Conservation (phyloP, 2,797 vertebrate species). For the Scyliorhinus canicula region DNA sequence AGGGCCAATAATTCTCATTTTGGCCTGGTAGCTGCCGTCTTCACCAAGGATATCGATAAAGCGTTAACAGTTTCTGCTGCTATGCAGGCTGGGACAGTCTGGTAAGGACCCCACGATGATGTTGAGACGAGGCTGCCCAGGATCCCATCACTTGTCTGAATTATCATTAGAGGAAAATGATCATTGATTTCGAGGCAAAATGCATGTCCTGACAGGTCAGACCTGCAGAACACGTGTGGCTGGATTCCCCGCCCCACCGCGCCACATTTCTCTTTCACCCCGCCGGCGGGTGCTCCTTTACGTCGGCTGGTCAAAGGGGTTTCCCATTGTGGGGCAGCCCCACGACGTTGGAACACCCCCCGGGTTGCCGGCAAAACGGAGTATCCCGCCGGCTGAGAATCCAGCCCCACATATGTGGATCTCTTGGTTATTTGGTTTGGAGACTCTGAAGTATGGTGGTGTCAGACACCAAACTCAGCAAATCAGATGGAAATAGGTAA, state of each 20-base stretch:
- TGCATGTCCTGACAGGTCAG: not conserved
- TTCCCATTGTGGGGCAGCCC: no score
- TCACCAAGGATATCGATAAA: conserved; percentile 94
- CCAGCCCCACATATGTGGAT: no score
- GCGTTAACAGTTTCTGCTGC: conserved; percentile 87
- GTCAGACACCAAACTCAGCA: not conserved
- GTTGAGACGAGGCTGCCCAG: not conserved
- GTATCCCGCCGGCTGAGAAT: no score
- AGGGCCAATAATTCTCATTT: conserved; percentile 92
- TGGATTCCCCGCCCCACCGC: no score
- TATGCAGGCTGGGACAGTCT: conserved; percentile 95
- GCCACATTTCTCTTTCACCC: no score
- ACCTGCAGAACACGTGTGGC: no score
- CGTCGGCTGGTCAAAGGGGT: no score
- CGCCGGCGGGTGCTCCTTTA: no score
- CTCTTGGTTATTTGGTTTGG: not conserved
- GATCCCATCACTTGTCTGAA: not conserved
- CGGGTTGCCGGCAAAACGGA: no score
- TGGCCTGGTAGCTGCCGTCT: conserved; percentile 86
- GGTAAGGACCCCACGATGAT: conserved; percentile 63
- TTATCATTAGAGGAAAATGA: not conserved
- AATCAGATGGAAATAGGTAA: not conserved
- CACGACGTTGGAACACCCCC: no score
- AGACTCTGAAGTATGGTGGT: not conserved
- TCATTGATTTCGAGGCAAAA: not conserved